phyloP scores from a whole-genome alignment of 1,140 invertebrate genomes.

The Penaeus chinensis region DNA sequence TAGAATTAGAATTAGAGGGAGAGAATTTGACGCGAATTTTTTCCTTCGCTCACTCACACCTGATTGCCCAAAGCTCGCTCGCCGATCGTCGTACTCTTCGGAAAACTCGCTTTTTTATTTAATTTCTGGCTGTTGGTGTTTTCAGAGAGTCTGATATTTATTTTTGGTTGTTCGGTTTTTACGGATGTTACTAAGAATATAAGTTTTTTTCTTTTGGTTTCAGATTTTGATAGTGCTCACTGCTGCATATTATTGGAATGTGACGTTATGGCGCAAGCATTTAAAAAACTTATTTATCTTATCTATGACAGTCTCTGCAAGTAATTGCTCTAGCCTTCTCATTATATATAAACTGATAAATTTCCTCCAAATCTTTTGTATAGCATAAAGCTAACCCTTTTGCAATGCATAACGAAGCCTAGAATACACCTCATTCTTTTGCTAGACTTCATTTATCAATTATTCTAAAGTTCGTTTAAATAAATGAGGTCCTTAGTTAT shows the following conservation, averaged over 20 bases:
- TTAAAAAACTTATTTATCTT: background rate
- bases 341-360: too few relatives aligned
- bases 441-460: too few relatives aligned
- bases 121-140: background rate
- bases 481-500: too few relatives aligned
- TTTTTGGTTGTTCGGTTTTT: background rate
- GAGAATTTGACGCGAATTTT: background rate
- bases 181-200: background rate
- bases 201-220: background rate
- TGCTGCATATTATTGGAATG: slow-evolving; percentile 3
- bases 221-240: background rate
- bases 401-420: background rate
- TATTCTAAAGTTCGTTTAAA: too few relatives aligned
- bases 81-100: background rate
- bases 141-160: background rate
- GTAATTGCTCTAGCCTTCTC: too few relatives aligned
- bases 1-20: background rate
- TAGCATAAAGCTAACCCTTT: background rate
- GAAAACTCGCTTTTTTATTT: background rate
- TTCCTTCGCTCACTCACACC: background rate
- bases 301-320: too few relatives aligned
- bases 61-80: background rate
- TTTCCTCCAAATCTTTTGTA: background rate
- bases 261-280: slow-evolving; percentile 8
- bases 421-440: too few relatives aligned